Percentiles rank a stretch among this genome's conserved stretches.
phyloP scores from a whole-genome alignment of 2,888 invertebrate genomes.

The Thera obeliscata region DNA sequence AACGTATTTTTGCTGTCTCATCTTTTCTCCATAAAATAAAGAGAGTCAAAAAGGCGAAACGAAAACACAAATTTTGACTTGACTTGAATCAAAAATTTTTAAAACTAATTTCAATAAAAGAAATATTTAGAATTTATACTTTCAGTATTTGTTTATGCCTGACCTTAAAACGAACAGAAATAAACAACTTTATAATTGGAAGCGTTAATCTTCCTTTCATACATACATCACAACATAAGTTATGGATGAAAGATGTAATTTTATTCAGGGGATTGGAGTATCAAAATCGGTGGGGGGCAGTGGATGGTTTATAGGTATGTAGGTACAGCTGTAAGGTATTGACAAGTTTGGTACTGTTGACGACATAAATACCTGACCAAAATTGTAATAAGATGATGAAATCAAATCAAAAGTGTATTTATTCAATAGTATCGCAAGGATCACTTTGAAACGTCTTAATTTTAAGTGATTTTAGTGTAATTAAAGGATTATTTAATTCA shows the following conservation, averaged over 20 bases:
- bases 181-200: constrained; percentile 41
- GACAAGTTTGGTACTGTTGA: constrained; percentile 20
- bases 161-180: background rate
- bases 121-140: no score
- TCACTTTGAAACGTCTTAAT: no score
- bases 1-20: no score
- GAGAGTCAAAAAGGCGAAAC: no score
- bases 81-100: no score
- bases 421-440: no score
- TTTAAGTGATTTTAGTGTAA: no score
- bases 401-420: background rate
- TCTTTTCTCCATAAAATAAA: no score
- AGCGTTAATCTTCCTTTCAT: constrained; percentile 47
- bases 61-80: no score
- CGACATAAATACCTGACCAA: background rate
- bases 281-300: constrained; percentile 80
- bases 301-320: constrained; percentile 64
- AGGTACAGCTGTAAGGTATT: constrained; percentile 13
- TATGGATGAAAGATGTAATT: constrained; percentile 69
- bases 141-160: background rate
- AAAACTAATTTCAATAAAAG: no score
- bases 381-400: no score
- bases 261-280: constrained; percentile 75
- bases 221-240: constrained; percentile 52
- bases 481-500: no score